A percentile compares a stretch with the other conserved stretches of the same genome.
Conservation (phyloP, 2,888 invertebrate genomes). For the Tachina lurida region DNA sequence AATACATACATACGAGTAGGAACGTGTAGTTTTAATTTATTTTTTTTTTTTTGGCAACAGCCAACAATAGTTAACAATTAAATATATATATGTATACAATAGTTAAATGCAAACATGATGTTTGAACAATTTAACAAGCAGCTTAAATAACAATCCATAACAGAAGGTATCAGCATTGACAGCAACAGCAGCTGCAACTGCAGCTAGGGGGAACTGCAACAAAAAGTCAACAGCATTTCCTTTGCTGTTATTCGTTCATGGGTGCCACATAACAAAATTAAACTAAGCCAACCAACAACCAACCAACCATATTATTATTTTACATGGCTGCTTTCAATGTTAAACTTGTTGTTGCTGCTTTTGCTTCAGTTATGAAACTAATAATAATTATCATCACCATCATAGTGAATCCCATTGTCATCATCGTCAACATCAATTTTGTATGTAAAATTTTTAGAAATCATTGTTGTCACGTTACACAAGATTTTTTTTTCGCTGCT, state of each 20-base stretch:
- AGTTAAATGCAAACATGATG: conserved; percentile 56
- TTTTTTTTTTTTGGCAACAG: not conserved
- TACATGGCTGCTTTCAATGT: conserved; percentile 25
- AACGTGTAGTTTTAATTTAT: not conserved
- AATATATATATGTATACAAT: conserved; percentile 27
- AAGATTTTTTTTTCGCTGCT: conserved; percentile 9
- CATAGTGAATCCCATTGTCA: conserved; percentile 20
- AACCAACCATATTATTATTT: conserved; percentile 55
- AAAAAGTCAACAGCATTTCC: conserved; percentile 43
- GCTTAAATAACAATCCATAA: conserved; percentile 42
- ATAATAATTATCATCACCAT: conserved; percentile 64
- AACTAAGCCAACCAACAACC: conserved; percentile 24
- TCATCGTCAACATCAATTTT: conserved; percentile 21
- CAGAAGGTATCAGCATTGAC: conserved; percentile 30
- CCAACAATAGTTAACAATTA: conserved; percentile 25
- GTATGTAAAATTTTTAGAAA: conserved; percentile 12
- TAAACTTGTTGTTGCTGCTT: conserved; percentile 22
- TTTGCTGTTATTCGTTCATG: conserved; percentile 49
- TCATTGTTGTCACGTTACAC: conserved; percentile 51
- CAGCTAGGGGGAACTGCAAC: not conserved
- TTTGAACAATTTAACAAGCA: conserved; percentile 45
- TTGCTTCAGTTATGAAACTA: conserved; percentile 53
- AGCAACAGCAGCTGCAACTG: conserved; percentile 5
- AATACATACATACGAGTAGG: not conserved
- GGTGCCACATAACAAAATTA: conserved; percentile 41